Evolutionary conservation across 2,797 vertebrate species (phyloP).

Genomic region (Epinephelus malabaricus): DNA sequence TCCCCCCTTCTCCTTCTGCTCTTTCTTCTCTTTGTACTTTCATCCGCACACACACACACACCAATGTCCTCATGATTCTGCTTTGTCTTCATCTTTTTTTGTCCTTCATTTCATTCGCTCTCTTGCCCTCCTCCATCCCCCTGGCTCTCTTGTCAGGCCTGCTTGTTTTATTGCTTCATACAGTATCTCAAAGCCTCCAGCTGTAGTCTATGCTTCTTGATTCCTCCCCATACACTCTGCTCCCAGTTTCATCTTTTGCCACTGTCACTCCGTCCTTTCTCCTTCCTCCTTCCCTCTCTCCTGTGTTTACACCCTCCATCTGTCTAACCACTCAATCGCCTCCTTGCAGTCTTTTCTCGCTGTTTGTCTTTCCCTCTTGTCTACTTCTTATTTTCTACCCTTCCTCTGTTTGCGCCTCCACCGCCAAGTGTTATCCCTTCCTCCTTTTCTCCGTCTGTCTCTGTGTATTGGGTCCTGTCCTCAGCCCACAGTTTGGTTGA

Average conservation of each 20-base stretch:
- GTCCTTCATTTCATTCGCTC: constrained; percentile 48
- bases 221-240: constrained; percentile 35
- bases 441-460: constrained; percentile 76
- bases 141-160: constrained; percentile 59
- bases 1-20: constrained; percentile 10
- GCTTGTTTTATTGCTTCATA: constrained; percentile 68
- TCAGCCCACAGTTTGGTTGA: constrained; percentile 73
- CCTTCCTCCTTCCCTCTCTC: constrained; percentile 20
- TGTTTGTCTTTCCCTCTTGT: constrained; percentile 63
- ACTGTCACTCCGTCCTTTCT: constrained; percentile 32
- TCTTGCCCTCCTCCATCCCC: constrained; percentile 42
- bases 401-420: constrained; percentile 69
- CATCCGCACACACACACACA: background rate
- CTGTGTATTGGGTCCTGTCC: constrained; percentile 70
- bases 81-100: constrained; percentile 38
- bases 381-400: constrained; percentile 53
- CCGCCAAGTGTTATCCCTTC: constrained; percentile 71
- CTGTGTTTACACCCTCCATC: constrained; percentile 73
- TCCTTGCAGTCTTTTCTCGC: constrained; percentile 58
- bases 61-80: constrained; percentile 35
- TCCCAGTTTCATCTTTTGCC: constrained; percentile 49
- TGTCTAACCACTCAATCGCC: constrained; percentile 68
- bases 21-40: constrained; percentile 16
- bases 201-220: constrained; percentile 31
- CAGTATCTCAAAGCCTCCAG: constrained; percentile 60